Percentiles rank a stretch among this genome's conserved stretches.
These are phyloP conservation scores for Crocallis elinguaria DNA, from an alignment of 2,888 invertebrate genomes.

Conservation along the genomic window DNA sequence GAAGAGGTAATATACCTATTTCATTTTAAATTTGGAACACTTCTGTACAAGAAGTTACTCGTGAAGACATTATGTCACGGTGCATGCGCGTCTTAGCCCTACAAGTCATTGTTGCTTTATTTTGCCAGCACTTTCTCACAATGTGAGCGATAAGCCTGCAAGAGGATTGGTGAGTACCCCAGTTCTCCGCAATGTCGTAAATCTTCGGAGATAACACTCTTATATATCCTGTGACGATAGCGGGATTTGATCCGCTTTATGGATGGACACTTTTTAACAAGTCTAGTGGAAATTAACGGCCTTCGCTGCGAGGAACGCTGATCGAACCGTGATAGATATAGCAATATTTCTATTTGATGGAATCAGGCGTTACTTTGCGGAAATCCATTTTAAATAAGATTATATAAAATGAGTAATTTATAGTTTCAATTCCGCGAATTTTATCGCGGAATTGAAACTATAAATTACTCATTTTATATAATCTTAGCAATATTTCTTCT, in stretches of 20 bases:
- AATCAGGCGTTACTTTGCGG: too few relatives aligned
- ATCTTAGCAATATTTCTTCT: too few relatives aligned
- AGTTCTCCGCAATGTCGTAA: constrained; percentile 50
- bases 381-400: too few relatives aligned
- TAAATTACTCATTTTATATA: too few relatives aligned
- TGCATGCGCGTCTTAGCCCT: neutral
- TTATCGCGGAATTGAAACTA: too few relatives aligned
- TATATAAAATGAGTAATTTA: too few relatives aligned
- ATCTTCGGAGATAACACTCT: constrained; percentile 41
- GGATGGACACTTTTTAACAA: constrained; percentile 59
- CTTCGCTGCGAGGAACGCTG: constrained; percentile 14
- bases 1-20: too few relatives aligned
- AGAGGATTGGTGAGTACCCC: constrained; percentile 54
- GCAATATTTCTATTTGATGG: constrained; percentile 16
- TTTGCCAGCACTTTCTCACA: neutral
- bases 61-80: too few relatives aligned
- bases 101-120: neutral
- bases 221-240: constrained; percentile 46
- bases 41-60: too few relatives aligned
- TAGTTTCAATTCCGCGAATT: too few relatives aligned
- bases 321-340: constrained; percentile 7
- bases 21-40: too few relatives aligned
- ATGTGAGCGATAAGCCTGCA: constrained; percentile 56
- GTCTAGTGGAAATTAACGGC: constrained; percentile 41
- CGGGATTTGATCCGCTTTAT: constrained; percentile 61